Conservation (phyloP, 2,797 vertebrate genomes). For the Liparis tanakae region DNA sequence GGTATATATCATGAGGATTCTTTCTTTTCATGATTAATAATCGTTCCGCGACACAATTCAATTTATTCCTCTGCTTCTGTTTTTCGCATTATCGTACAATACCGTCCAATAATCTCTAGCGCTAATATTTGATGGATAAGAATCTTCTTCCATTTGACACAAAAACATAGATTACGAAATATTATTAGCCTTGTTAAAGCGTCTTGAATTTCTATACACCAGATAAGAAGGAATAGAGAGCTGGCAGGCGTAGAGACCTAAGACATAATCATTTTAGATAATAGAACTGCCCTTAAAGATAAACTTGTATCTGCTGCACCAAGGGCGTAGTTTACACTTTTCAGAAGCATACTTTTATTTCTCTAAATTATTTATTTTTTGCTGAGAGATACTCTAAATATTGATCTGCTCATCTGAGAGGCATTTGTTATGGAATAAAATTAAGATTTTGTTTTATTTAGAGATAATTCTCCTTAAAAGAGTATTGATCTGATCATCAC, state of each 20-base stretch:
- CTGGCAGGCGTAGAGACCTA: slow-evolving; percentile 22
- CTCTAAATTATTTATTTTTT: neutral
- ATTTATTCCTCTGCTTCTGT: slow-evolving; percentile 49
- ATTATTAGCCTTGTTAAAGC: slow-evolving; percentile 28
- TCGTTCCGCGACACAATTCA: slow-evolving; percentile 45
- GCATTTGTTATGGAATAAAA: neutral
- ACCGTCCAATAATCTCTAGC: slow-evolving; percentile 32
- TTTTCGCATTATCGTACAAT: slow-evolving; percentile 41
- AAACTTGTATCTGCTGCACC: slow-evolving; percentile 7
- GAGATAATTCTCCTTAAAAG: neutral
- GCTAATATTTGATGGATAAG: slow-evolving; percentile 46
- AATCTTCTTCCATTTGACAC: slow-evolving; percentile 40
- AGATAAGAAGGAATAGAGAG: slow-evolving; percentile 48
- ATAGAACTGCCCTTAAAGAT: slow-evolving; percentile 23
- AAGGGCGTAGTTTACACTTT: neutral
- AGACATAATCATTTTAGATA: slow-evolving; percentile 26
- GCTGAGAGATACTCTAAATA: neutral
- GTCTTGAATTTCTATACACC: slow-evolving; percentile 37
- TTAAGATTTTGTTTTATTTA: neutral
- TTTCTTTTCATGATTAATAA: slow-evolving; percentile 24
- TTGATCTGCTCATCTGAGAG: neutral
- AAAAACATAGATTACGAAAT: slow-evolving; percentile 48
- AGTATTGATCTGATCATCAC: neutral
- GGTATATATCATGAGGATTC: slow-evolving; percentile 5
- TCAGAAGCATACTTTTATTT: neutral